These are phyloP conservation scores for Motacilla alba DNA, from an alignment of 2,113 vertebrate genomes.

Conservation along the genomic window DNA sequence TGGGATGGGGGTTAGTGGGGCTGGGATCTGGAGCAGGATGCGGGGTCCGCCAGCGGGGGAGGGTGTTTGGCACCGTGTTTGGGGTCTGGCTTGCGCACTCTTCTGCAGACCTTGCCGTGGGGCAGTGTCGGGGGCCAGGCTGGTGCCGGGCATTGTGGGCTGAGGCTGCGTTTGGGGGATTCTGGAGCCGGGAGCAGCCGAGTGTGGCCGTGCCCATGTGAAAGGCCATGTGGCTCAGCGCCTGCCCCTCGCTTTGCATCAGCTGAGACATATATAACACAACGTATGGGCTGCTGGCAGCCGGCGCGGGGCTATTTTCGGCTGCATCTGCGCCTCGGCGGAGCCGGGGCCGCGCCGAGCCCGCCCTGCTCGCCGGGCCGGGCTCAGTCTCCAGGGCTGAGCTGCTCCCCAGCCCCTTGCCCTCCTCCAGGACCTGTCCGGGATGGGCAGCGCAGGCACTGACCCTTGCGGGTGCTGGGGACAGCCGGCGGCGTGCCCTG, in stretches of 20 bases:
- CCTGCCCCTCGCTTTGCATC: background rate
- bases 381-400: background rate
- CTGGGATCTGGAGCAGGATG: background rate
- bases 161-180: background rate
- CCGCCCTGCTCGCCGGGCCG: background rate
- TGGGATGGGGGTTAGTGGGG: background rate
- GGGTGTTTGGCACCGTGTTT: accelerated
- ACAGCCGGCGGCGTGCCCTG: background rate
- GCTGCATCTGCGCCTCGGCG: background rate
- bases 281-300: background rate
- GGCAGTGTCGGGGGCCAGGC: background rate
- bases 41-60: accelerated
- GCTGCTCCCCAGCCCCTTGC: background rate
- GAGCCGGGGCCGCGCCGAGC: background rate
- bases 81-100: background rate
- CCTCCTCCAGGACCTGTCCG: background rate
- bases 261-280: background rate
- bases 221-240: background rate
- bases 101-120: background rate
- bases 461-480: background rate
- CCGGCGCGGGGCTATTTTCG: background rate
- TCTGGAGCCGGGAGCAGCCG: background rate
- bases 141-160: accelerated
- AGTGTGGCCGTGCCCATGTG: background rate
- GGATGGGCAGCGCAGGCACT: background rate